These are phyloP conservation scores for Trachelus iudaicus DNA, from an alignment of 2,888 invertebrate species.

Conservation along the genomic window DNA sequence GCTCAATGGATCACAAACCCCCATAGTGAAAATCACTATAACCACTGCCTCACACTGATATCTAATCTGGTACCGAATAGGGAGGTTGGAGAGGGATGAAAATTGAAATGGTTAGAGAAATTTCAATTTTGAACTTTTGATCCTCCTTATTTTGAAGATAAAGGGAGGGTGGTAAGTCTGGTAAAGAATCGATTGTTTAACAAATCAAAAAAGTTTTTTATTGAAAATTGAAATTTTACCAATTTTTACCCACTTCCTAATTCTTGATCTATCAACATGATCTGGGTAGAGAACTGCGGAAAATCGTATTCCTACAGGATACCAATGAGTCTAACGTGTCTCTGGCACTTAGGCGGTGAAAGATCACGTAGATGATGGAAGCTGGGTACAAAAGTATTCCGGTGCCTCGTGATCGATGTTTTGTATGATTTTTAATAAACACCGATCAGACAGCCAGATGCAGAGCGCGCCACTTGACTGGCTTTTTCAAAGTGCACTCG, in stretches of 20 bases:
- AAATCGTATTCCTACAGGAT: background rate
- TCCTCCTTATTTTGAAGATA: background rate
- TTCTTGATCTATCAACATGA: background rate
- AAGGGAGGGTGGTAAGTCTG: background rate
- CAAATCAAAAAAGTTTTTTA: background rate
- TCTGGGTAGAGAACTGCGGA: background rate
- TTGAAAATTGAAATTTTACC: background rate
- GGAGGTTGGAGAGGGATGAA: background rate
- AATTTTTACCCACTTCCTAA: too few relatives aligned
- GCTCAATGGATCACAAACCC: slow-evolving; percentile 49
- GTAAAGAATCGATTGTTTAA: background rate
- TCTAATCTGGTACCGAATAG: background rate
- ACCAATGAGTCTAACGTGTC: background rate
- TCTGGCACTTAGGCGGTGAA: background rate
- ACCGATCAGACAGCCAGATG: slow-evolving; percentile 62
- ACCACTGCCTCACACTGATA: background rate
- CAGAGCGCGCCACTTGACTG: slow-evolving; percentile 57
- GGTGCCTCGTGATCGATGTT: slow-evolving; percentile 12
- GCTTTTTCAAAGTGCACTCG: slow-evolving; percentile 23
- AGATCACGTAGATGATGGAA: background rate
- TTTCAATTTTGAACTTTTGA: background rate
- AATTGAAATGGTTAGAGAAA: background rate
- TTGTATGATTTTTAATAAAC: slow-evolving; percentile 60
- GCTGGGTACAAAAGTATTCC: background rate
- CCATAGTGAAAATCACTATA: slow-evolving; percentile 44